Evolutionary conservation across 2,888 invertebrate species (phyloP), one percentile per base, ranked within the genome.

Genomic region (Molorchus minor): DNA sequence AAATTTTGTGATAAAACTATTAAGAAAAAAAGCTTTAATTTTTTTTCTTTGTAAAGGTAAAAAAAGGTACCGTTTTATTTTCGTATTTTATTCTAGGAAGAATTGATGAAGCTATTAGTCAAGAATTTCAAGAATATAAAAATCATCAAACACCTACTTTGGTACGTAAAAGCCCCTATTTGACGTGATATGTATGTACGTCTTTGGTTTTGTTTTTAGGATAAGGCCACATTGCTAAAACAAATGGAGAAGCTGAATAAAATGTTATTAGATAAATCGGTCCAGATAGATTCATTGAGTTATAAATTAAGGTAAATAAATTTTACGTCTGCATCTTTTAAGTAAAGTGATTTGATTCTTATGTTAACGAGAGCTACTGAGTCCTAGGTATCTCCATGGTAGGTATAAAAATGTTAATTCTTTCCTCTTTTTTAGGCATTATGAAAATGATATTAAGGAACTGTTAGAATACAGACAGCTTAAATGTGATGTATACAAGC

Each of bases 251-350:
- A 70, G 56, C 58, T 77, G 7, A 74, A 72, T 58, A 71, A 69
- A 61, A 74, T 75, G 72, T 56, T 77, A 29, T 54, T 75, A 7
- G 76, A 76, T 57, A 76, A 75, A 62, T 72, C 75, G 15, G 54
- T 71, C 10, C 74, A 77, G 60, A 52, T 74, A 12, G 70, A 71
- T 43, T 71, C 69, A 33, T 64, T 75, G 7, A 69, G 70, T 61
- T 52, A 68, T 10, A 74, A 75, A 60, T 56, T 73, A 17, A 71
- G 65, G 76, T 76, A 70, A 65, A 56, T 56, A 46, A 21, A n/a
- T n/a, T n/a, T n/a, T n/a, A n/a, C n/a, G n/a, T n/a, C n/a, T n/a
- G n/a, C n/a, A n/a, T n/a, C n/a, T n/a, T n/a, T n/a, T n/a, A n/a
- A n/a, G n/a, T n/a, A n/a, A n/a, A n/a, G n/a, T n/a, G n/a, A n/a